Conservation (phyloP, 1,140 invertebrate species). For the Bombus haemorrhoidalis region DNA sequence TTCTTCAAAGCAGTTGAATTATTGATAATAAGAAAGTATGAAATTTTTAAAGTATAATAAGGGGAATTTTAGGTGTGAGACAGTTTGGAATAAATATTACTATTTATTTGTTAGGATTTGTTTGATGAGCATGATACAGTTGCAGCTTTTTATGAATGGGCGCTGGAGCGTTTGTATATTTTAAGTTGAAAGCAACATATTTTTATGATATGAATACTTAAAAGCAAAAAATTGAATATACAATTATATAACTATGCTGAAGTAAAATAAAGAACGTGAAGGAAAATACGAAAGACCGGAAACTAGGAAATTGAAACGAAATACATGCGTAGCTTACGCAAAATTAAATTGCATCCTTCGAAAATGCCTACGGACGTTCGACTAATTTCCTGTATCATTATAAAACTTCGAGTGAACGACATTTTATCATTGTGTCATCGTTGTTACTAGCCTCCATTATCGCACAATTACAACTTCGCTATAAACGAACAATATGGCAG, state of each 20-base stretch:
- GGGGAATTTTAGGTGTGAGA: background rate
- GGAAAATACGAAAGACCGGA: too few relatives aligned
- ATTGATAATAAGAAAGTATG: background rate
- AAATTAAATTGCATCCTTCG: background rate
- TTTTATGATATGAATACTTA: too few relatives aligned
- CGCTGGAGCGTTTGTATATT: too few relatives aligned
- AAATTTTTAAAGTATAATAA: background rate
- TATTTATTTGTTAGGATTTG: too few relatives aligned
- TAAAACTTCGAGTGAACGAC: background rate
- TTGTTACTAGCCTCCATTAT: background rate
- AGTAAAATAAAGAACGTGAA: background rate
- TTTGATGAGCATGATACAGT: too few relatives aligned
- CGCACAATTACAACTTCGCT: background rate
- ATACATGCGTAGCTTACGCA: background rate
- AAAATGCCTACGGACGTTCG: background rate
- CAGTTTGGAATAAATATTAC: too few relatives aligned
- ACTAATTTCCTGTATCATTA: conserved; percentile 16
- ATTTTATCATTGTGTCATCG: background rate
- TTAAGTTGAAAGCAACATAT: too few relatives aligned
- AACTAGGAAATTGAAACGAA: background rate
- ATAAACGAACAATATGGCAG: too few relatives aligned
- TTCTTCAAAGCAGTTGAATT: background rate
- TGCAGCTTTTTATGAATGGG: too few relatives aligned
- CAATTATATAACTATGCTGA: too few relatives aligned
- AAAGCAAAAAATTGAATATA: too few relatives aligned